Evolutionary conservation across 1,140 invertebrate genomes (phyloP), one percentile per base, ranked within the genome.

Genomic region (Stenopsyche tienmushanensis): DNA sequence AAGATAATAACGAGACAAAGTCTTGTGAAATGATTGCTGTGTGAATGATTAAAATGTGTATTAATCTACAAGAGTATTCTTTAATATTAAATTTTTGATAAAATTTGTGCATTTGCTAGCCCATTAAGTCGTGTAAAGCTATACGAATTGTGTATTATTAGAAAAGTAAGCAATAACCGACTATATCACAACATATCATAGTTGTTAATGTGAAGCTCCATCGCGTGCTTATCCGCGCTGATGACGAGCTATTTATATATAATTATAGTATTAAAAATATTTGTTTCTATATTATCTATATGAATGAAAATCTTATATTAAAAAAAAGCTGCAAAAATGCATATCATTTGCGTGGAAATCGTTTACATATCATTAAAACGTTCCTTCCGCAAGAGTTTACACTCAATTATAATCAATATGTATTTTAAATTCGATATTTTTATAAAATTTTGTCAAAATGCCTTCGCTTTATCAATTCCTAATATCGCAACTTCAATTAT

Each of bases 181-280:
- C 67, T 69, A 59, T 69, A 69, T 69, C 67, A 58, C 58, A 69
- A 59, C 67, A 69, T 69, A 69, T 69, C 67, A 53, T 64, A 66
- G 64, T 20, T 57, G n/a, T 63, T 2, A 58, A 65, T 58, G 64
- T 26, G 44, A 53, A 57, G 55, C 13, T 23, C n/a, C 25, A 47
- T 8, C 44, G 44, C 17, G 44, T 47, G 17, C 17, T 9, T 47
- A 5, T 9, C 5, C 7, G 17, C 44, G 5, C 23, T 20, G 10
- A 49, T 18, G 17, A 49, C 21, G 17, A 5, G 47, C 47, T 18
- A 18, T 49, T 20, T 5, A 49, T 5, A 49, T 23, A 49, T 49
- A 49, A 49, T 21, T 20, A 18, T 21, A 49, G 10, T 18, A 18
- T 18, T 49, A 20, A 34, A 34, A 2, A 21, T 53, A n/a, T 53